Base-by-base conservation (phyloP, 2,888 invertebrate species). In the Drepana falcataria region DNA sequence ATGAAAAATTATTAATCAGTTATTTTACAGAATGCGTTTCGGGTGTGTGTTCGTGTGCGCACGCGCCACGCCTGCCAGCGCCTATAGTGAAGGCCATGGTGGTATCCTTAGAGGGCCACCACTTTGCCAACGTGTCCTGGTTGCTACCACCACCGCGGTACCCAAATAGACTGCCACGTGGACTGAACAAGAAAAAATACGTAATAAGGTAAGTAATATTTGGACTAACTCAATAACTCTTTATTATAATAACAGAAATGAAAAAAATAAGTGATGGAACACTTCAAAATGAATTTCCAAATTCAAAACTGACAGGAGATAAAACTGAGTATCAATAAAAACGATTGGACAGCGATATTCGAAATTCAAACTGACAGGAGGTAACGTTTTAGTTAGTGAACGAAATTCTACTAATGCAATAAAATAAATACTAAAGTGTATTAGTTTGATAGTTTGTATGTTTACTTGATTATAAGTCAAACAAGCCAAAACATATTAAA, bases 31-130 rank as follows among this genome's bases (percentile, higher is more conserved):
- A 91, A 68, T 91, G 91, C 62, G 85, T 81, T 6, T 69, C 68
- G 0, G 85, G 81, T 0, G 79, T 90, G 0, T 91, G 91, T 57
- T 90, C 91, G 0, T 91, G 91, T 59, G 89, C 81, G 0, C 84
- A 91, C 61, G 67, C 78, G 0, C 78, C 81, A 0, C 83, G 83
- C 0, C 77, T 90, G 4, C 91, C 91, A 0, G 55, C 53, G 7
- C 91, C 91, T 0, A 41, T 51, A 0, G 87, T 90, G 7, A 52
- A 63, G 0, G 83, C 89, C 0, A 55, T 61, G 0, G 68, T 72
- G 0, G 64, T 85, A 21, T 65, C 75, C 4, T 59, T 81, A 0
- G 63, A 75, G 0, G 84, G 77, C 0, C 82, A 84, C 2, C 60
- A 83, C 9, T 79, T 79, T 57, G 79, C 80, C 21, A 87, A 90